Conservation (phyloP, 92 coral and sea anemone species). For the Micromussa lordhowensis region DNA sequence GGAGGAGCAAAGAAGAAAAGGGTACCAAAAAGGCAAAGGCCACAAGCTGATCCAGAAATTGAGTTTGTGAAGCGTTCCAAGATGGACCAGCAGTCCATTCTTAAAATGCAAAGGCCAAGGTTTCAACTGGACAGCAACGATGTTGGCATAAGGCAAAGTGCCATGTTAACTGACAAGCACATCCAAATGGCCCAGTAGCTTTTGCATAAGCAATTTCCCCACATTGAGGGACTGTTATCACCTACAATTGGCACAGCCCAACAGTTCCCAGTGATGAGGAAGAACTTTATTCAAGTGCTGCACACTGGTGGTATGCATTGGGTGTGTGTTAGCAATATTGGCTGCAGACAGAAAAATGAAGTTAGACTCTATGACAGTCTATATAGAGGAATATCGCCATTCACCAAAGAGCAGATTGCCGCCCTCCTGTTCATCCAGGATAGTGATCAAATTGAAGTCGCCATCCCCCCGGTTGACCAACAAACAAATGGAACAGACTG, state of each 20-base stretch:
- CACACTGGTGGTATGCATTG: constrained; percentile 55
- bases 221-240: constrained; percentile 41
- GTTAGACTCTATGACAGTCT: constrained; percentile 55
- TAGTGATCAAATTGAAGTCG: constrained; percentile 26
- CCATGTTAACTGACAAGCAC: constrained; percentile 11
- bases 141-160: constrained; percentile 4
- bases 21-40: not conserved
- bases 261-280: constrained; percentile 51
- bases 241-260: constrained; percentile 26
- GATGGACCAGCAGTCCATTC: constrained; percentile 5
- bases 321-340: constrained; percentile 47
- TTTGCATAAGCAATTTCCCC: constrained; percentile 41
- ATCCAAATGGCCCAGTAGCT: constrained; percentile 35
- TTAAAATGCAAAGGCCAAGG: constrained; percentile 7
- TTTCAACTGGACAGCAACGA: constrained; percentile 24
- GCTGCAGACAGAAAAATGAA: constrained; percentile 15
- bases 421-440: constrained; percentile 5
- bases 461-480: constrained; percentile 36
- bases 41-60: not conserved
- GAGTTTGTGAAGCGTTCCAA: constrained; percentile 11
- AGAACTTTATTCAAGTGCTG: constrained; percentile 25
- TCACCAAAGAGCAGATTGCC: constrained; percentile 35
- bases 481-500: constrained; percentile 51
- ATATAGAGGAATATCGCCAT: constrained; percentile 27
- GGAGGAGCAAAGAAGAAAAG: too few relatives aligned